Base-by-base conservation (phyloP, 2,888 invertebrate genomes). In the Melolontha melolontha region DNA sequence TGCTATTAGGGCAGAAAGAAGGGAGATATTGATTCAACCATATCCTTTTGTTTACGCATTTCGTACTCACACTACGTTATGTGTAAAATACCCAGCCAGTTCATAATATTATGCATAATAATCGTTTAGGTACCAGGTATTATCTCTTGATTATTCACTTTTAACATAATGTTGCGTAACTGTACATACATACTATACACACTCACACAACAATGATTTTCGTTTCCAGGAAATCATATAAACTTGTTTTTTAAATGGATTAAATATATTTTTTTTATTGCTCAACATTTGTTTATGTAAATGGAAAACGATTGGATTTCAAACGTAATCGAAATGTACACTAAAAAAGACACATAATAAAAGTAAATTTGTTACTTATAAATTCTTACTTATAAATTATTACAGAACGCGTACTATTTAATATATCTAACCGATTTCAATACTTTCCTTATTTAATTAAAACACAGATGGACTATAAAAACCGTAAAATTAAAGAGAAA, bases 161-260 rank as follows among this genome's bases (percentile, higher is more conserved):
- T 22, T 59, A 44, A 27, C 59, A 44, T 59, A 59, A 59, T 47
- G 41, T 59, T 59, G 59, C 27, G 59, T 59, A 59, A 59, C 47
- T 47, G 47, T 47, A 41, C 34, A 34, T 34, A 34, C 34, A 34
- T 1, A 10, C 34, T 1, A 8, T 6, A 34, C 34, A 10, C 10
- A 8, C 34, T 8, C 10, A 34, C 34, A 34, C 44, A 47, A 59
- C 34, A 59, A 59, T 47, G 44, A 59, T 47, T 57, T 57, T 29
- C 27, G 59, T n/a, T 59, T 47, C 59, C 59, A 34, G 44, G 59
- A 59, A 59, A 59, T 27, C n/a, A 42, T 47, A 44, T 47, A 39
- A 11, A 22, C 12, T 39, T 12, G 11, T 51, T 51, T 50, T 51
- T 51, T 51, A 11, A 51, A 51, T 29, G 16, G 16, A 22, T 6